Conservation (phyloP, 1,140 invertebrate species). For the Dinothrombium tinctorium region DNA sequence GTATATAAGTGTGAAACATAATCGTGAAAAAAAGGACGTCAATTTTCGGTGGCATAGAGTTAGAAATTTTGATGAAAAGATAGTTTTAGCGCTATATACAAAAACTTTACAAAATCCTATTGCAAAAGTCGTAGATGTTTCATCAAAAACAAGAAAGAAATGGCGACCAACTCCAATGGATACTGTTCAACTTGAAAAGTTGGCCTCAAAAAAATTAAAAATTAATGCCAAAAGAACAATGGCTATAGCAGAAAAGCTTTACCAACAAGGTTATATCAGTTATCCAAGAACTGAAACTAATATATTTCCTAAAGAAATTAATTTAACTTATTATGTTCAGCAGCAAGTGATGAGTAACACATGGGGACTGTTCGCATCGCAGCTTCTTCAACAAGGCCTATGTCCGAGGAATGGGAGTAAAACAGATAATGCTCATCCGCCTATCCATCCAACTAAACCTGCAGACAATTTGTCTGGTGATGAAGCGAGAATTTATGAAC, state of each 20-base stretch:
- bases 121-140: slow-evolving; percentile 56
- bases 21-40: slow-evolving; percentile 33
- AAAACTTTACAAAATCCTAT: slow-evolving; percentile 33
- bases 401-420: slow-evolving; percentile 83
- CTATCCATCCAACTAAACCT: slow-evolving; percentile 91
- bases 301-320: slow-evolving; percentile 72
- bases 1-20: slow-evolving; percentile 59
- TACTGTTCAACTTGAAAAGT: slow-evolving; percentile 86
- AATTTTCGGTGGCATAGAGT: slow-evolving; percentile 76
- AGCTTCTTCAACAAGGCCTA: slow-evolving; percentile 47
- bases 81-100: slow-evolving; percentile 44
- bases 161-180: slow-evolving; percentile 87
- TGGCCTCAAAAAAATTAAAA: slow-evolving; percentile 63
- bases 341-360: slow-evolving; percentile 39
- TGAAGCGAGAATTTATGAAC: slow-evolving; percentile 75
- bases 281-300: slow-evolving; percentile 45
- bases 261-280: slow-evolving; percentile 25
- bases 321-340: slow-evolving; percentile 49
- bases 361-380: slow-evolving; percentile 68
- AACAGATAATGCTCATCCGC: slow-evolving; percentile 94
- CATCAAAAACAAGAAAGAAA: slow-evolving; percentile 73
- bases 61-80: slow-evolving; percentile 62
- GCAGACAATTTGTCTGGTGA: slow-evolving; percentile 37
- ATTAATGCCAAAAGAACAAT: slow-evolving; percentile 75
- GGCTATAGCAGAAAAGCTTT: slow-evolving; percentile 26